Evolutionary conservation across 2,113 vertebrate species (phyloP).

Genomic region (Zapus hudsonius): DNA sequence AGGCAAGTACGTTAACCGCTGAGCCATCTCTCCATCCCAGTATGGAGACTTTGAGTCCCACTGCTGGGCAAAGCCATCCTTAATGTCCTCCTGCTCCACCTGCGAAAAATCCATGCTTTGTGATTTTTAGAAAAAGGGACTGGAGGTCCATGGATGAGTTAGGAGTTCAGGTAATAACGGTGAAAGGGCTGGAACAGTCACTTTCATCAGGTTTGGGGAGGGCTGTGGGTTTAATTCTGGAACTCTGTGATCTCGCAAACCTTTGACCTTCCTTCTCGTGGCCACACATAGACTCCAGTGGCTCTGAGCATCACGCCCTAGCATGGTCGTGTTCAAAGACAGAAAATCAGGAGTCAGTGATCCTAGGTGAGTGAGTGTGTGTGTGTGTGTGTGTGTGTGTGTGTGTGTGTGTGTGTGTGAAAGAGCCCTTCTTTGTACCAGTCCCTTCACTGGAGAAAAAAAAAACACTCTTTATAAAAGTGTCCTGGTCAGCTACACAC

Average conservation of each 20-base stretch:
- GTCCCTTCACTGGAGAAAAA: too few species aligned
- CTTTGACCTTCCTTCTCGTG: background rate
- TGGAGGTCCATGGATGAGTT: too few species aligned
- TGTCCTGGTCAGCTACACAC: too few species aligned
- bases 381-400: too few species aligned
- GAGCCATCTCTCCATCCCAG: too few species aligned
- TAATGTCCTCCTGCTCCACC: accelerated
- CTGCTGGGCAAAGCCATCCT: accelerated
- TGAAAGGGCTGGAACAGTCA: background rate
- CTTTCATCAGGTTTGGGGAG: background rate
- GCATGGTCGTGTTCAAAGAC: background rate
- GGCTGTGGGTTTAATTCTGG: background rate
- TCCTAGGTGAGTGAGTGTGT: too few species aligned
- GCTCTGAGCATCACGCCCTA: background rate
- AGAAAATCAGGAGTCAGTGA: accelerated
- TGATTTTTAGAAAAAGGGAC: background rate
- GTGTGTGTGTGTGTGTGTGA: too few species aligned
- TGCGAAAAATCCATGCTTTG: background rate
- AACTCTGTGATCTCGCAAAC: accelerated
- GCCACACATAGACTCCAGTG: background rate
- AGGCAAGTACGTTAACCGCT: too few species aligned
- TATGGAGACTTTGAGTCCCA: too few species aligned
- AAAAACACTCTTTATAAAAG: accelerated
- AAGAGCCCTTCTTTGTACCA: background rate
- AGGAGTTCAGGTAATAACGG: background rate